These are phyloP conservation scores for Indicator maculatus DNA, from an alignment of 2,113 vertebrate genomes.

Conservation along the genomic window DNA sequence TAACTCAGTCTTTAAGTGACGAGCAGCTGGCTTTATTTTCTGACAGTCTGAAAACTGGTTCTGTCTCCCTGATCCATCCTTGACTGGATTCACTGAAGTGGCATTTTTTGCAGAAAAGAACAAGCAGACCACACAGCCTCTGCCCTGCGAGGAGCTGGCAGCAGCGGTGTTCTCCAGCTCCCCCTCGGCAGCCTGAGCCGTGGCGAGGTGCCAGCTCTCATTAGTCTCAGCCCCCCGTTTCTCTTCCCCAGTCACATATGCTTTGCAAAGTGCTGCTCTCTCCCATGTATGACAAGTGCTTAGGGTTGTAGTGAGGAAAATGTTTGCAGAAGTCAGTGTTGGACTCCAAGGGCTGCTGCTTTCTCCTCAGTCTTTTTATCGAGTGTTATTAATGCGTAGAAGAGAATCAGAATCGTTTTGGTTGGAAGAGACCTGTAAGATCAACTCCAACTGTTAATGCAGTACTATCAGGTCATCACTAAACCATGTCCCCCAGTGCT, in stretches of 20 bases:
- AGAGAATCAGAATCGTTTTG: too few relatives aligned
- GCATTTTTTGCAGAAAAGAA: not conserved
- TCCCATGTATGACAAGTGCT: not conserved
- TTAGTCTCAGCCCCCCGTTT: not conserved
- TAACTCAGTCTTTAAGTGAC: not conserved
- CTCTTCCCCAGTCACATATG: not conserved
- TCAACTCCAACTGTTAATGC: too few relatives aligned
- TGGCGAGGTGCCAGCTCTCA: not conserved
- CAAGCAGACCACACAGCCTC: not conserved
- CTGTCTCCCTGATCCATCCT: not conserved
- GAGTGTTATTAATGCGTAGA: fast-evolving
- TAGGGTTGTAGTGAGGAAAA: not conserved
- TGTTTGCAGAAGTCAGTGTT: not conserved
- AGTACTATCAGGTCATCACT: too few relatives aligned
- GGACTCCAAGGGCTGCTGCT: not conserved
- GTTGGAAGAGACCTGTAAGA: too few relatives aligned
- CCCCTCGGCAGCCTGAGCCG: not conserved
- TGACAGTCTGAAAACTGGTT: not conserved
- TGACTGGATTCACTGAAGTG: not conserved
- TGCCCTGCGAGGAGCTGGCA: not conserved
- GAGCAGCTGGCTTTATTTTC: not conserved
- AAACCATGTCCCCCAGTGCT: too few relatives aligned
- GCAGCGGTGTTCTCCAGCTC: not conserved
- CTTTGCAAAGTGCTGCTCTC: not conserved
- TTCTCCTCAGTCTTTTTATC: fast-evolving